Percentiles rank a stretch among this genome's conserved stretches.
phyloP scores from a whole-genome alignment of 2,888 invertebrate genomes.

The Rhopalosiphum nymphaeae region DNA sequence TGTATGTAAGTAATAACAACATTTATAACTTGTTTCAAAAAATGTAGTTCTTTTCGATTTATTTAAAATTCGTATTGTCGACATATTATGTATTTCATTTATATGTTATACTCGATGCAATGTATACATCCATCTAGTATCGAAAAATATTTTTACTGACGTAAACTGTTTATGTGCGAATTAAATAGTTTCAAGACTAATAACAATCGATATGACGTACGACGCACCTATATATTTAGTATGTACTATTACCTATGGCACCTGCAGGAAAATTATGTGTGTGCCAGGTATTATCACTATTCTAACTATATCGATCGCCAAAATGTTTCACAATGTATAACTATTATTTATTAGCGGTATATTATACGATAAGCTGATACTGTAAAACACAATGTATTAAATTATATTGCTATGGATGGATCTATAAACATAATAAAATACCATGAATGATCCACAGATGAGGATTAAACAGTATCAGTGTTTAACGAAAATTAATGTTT shows the following conservation, averaged over 20 bases:
- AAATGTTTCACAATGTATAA: background rate
- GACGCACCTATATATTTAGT: too few relatives aligned
- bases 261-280: background rate
- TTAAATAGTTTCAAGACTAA: background rate
- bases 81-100: background rate
- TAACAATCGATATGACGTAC: background rate
- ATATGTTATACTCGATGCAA: background rate
- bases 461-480: background rate
- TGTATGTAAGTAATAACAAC: background rate
- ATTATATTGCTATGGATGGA: background rate
- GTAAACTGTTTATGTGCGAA: background rate
- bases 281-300: background rate
- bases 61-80: background rate
- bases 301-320: background rate
- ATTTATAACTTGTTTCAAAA: background rate
- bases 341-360: background rate
- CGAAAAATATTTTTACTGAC: background rate
- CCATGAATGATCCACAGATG: background rate
- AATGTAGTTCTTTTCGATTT: background rate
- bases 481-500: background rate
- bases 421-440: background rate
- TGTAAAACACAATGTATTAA: background rate
- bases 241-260: background rate
- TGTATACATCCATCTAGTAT: background rate
- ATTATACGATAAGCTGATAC: background rate